phyloP scores from a whole-genome alignment of 2,888 invertebrate genomes.

The Parthenolecanium corni region DNA sequence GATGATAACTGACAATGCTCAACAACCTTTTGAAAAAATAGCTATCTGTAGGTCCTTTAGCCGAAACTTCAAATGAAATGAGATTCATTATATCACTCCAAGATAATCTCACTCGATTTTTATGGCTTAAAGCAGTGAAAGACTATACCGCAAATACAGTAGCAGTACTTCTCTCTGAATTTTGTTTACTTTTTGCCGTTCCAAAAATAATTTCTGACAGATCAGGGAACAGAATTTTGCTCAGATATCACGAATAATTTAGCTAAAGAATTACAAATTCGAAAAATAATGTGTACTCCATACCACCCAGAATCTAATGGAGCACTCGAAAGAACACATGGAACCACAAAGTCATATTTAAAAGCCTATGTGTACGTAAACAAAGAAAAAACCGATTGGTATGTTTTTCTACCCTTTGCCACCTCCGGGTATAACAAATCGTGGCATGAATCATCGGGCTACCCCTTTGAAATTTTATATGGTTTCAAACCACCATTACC shows the following conservation, averaged over 20 bases:
- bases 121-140: background rate
- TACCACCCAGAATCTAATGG: background rate
- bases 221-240: background rate
- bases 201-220: background rate
- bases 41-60: background rate
- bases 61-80: background rate
- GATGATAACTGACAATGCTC: background rate
- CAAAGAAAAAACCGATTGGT: too few relatives aligned
- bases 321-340: background rate
- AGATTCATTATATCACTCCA: background rate
- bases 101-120: conserved; percentile 1
- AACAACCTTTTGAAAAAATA: background rate
- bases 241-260: background rate
- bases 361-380: too few relatives aligned
- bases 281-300: background rate
- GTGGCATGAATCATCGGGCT: too few relatives aligned
- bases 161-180: background rate
- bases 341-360: background rate
- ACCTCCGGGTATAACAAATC: too few relatives aligned
- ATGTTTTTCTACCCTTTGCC: too few relatives aligned
- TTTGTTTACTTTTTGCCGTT: background rate
- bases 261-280: background rate
- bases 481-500: too few relatives aligned
- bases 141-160: background rate
- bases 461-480: too few relatives aligned